Percentiles rank a stretch among this genome's conserved stretches.
phyloP scores from a whole-genome alignment of 2,888 invertebrate genomes.

The Operophtera brumata region DNA sequence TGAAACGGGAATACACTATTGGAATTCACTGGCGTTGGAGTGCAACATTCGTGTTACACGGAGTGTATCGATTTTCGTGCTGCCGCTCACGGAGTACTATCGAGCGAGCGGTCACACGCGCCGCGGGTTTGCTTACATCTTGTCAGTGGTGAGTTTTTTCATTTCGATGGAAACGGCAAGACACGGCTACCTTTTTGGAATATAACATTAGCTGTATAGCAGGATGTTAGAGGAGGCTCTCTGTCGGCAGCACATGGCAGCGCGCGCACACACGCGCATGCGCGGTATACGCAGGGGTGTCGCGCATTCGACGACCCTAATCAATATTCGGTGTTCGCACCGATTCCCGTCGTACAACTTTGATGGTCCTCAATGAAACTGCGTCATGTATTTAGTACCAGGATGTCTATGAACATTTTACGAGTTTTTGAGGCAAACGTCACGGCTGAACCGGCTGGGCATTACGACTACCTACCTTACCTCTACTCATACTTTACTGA shows the following conservation, averaged over 20 bases:
- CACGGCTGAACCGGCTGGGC: background rate
- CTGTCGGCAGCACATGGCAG: conserved; percentile 51
- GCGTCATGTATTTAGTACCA: conserved; percentile 33
- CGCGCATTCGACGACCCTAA: conserved; percentile 55
- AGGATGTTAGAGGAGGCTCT: conserved; percentile 43
- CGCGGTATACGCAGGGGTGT: conserved; percentile 34
- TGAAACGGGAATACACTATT: conserved; percentile 71
- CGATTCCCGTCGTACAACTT: conserved; percentile 61
- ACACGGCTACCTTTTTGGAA: conserved; percentile 20
- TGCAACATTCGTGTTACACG: conserved; percentile 55
- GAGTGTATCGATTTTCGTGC: conserved; percentile 68
- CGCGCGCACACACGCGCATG: conserved; percentile 37
- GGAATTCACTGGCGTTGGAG: conserved; percentile 52
- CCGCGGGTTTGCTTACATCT: conserved; percentile 40
- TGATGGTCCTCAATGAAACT: conserved; percentile 55
- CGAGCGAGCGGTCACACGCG: conserved; percentile 37
- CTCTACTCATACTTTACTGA: background rate
- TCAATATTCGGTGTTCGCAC: conserved; percentile 74
- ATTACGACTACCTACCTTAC: too few relatives aligned
- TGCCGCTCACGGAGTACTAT: conserved; percentile 43
- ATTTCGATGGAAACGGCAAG: conserved; percentile 28
- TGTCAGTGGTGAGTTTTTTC: conserved; percentile 25
- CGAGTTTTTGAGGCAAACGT: conserved; percentile 2
- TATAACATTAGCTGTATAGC: conserved; percentile 49
- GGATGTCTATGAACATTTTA: conserved; percentile 19